Percentiles rank a stretch among this genome's conserved stretches.
Evolutionary conservation across 2,888 invertebrate genomes (phyloP).

Genomic region (Pachydiplax longipennis): DNA sequence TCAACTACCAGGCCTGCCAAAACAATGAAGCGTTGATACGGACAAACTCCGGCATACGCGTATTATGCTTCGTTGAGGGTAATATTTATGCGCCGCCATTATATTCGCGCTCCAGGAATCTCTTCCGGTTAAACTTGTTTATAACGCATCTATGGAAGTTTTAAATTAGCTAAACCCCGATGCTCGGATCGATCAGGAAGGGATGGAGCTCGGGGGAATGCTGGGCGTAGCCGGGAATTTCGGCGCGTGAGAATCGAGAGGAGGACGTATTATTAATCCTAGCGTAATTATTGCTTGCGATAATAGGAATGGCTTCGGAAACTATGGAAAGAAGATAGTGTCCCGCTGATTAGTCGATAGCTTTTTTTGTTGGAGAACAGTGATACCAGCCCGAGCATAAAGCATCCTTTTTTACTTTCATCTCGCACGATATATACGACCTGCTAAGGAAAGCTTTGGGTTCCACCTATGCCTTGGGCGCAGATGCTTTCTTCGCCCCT

Average conservation of each 20-base stretch:
- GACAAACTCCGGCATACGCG: not conserved
- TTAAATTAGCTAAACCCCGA: not conserved
- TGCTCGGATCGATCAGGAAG: not conserved
- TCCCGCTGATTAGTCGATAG: not conserved
- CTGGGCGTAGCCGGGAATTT: not conserved
- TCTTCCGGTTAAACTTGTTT: not conserved
- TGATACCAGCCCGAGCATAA: not conserved
- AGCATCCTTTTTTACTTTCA: not conserved
- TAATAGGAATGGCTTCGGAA: not conserved
- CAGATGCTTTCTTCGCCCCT: not conserved
- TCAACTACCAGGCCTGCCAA: not conserved
- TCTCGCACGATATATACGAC: not conserved
- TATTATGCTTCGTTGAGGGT: not conserved
- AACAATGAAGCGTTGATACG: not conserved
- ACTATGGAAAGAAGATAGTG: not conserved
- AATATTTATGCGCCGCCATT: too few relatives aligned
- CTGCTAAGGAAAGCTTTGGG: not conserved
- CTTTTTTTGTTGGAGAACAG: not conserved
- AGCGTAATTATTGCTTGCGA: not conserved
- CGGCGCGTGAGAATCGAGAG: not conserved
- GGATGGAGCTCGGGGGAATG: not conserved
- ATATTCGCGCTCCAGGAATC: not conserved
- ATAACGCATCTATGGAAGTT: not conserved
- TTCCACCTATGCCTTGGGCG: not conserved
- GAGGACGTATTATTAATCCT: not conserved